Conservation (phyloP, 2,888 invertebrate genomes). For the Cryptophagus acutangulus region DNA sequence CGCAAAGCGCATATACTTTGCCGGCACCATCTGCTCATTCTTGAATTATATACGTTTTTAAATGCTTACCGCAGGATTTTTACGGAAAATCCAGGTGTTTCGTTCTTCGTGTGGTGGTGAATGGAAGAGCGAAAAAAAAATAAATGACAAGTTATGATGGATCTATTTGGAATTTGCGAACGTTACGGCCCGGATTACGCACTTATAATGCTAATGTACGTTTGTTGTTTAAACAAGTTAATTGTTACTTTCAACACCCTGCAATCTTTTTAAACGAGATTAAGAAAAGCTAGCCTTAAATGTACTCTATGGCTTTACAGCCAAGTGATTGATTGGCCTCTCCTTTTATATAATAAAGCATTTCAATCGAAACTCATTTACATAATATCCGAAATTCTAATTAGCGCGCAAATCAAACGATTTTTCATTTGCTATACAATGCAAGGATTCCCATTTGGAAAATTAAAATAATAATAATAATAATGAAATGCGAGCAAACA, state of each 20-base stretch:
- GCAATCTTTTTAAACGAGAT: slow-evolving; percentile 21
- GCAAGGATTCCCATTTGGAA: no score
- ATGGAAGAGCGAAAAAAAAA: slow-evolving; percentile 13
- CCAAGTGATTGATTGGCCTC: slow-evolving; percentile 14
- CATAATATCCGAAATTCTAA: no score
- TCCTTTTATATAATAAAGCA: no score
- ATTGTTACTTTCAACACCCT: slow-evolving; percentile 42
- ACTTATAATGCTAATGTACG: slow-evolving; percentile 41
- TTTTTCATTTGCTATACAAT: no score
- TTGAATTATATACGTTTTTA: slow-evolving; percentile 17
- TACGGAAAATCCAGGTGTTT: slow-evolving; percentile 15
- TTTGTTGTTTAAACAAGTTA: slow-evolving; percentile 47
- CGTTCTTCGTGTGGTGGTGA: neutral
- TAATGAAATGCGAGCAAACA: no score
- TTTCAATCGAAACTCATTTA: no score
- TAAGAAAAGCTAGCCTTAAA: slow-evolving; percentile 11
- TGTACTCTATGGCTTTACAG: neutral
- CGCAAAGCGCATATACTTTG: slow-evolving; percentile 30
- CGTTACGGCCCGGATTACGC: slow-evolving; percentile 8
- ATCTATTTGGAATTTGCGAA: slow-evolving; percentile 34
- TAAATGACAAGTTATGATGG: slow-evolving; percentile 45
- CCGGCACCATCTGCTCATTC: slow-evolving; percentile 37
- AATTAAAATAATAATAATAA: no score
- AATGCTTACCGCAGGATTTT: slow-evolving; percentile 41
- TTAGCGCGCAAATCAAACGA: no score